Base-by-base conservation (phyloP, 2,888 invertebrate species). In the Erebia palarica region DNA sequence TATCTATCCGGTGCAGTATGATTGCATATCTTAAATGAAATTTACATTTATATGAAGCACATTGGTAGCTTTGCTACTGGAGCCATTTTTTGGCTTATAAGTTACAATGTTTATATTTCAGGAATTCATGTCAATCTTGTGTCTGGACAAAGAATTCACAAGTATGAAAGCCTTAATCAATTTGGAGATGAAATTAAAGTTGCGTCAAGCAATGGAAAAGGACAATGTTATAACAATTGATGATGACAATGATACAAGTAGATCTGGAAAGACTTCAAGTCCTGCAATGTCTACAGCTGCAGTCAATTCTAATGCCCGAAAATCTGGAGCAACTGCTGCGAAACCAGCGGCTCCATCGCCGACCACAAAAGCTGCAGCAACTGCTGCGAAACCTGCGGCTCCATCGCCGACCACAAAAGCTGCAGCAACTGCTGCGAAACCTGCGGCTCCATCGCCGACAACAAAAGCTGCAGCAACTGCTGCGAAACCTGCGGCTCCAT, bases 81-180 rank as follows among this genome's bases (percentile, higher is more conserved):
- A 36, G 36, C 36, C 7, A 36, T 7, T 36, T 7, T 36, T 36
- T 36, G 36, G 16, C 16, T 21, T 11, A 11, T 21, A 44, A 55
- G 42, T 44, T 61, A 61, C 44, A 16, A 18, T 63, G 21, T 61
- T 18, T n/a, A 14, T 16, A 16, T 76, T 76, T 69, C 55, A 76
- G 75, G 21, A 53, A 14, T n/a, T 76, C 7, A 10, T 72, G 8
- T 68, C 70, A 36, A 67, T 71, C 4, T 18, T 76, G 36, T 73
- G 67, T 49, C 18, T 55, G 1, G 71, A 76, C 27, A 73, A 72
- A 59, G 75, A 76, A 13, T 76, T 73, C 16, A 18, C 75, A 3
- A 42, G 61, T 36, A 60, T 51, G 9, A 73, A 75, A 66, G 60
- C 70, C 10, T 44, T 65, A 27, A 61, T 76, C 7, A 51, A 49